phyloP scores from a whole-genome alignment of 2,797 vertebrate genomes.

The Siniperca scherzeri region DNA sequence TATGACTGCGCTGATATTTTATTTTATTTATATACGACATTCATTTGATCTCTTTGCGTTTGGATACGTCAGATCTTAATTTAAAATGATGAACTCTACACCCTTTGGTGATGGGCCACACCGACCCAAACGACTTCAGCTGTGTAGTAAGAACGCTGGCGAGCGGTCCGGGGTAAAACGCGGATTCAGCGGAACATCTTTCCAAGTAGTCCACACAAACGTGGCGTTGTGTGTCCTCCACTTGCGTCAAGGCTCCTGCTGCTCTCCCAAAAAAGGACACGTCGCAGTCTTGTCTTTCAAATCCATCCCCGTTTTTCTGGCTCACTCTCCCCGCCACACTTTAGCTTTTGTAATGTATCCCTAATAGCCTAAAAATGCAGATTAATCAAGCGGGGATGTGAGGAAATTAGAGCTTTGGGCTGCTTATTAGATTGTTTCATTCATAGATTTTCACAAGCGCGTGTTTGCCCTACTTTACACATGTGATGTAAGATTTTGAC shows the following conservation, averaged over 20 bases:
- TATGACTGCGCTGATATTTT: neutral
- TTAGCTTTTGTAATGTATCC: constrained; percentile 29
- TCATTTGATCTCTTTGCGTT: neutral
- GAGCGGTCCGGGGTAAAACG: constrained; percentile 59
- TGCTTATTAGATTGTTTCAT: neutral
- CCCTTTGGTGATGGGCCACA: constrained; percentile 47
- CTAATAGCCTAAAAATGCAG: constrained; percentile 1
- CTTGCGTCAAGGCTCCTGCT: constrained; percentile 10
- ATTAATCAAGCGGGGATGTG: neutral
- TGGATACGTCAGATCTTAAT: constrained; percentile 25
- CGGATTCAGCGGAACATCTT: constrained; percentile 57
- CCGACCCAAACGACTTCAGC: constrained; percentile 48
- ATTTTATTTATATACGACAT: too few species aligned
- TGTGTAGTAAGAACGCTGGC: constrained; percentile 17
- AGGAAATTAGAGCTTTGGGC: accelerated
- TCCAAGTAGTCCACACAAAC: constrained; percentile 56
- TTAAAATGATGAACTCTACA: constrained; percentile 46
- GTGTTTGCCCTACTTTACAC: neutral
- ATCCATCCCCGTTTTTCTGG: constrained; percentile 62
- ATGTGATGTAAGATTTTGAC: neutral
- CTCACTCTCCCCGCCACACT: constrained; percentile 48
- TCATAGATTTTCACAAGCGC: neutral
- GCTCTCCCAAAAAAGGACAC: constrained; percentile 69
- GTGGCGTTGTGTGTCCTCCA: constrained; percentile 55
- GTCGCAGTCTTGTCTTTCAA: constrained; percentile 41